These are phyloP conservation scores for Lamellibrachia satsuma DNA, from an alignment of 2,888 invertebrate species.

Conservation along the genomic window DNA sequence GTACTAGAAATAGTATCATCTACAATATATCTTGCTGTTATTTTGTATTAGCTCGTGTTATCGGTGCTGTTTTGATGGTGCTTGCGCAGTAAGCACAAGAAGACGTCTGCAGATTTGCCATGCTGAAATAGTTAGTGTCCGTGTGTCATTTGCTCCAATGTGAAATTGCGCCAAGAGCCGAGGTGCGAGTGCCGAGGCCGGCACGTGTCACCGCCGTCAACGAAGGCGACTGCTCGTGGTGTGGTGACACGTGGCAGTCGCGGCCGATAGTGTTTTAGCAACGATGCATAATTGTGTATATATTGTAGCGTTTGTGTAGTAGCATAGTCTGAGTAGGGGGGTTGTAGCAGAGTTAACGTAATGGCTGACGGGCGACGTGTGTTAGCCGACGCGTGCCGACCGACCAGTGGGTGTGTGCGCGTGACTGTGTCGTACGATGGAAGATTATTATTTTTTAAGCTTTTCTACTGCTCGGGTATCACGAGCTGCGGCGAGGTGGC, in stretches of 20 bases:
- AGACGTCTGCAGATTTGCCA: not conserved
- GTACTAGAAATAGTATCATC: not conserved
- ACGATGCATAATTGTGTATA: slow-evolving; percentile 17
- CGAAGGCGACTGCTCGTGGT: not conserved
- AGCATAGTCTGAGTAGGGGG: not conserved
- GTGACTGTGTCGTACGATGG: slow-evolving; percentile 2
- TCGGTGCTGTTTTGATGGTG: slow-evolving; percentile 17
- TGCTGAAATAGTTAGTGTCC: slow-evolving; percentile 10
- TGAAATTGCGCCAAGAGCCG: not conserved
- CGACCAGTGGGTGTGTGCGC: not conserved
- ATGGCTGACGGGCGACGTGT: not conserved
- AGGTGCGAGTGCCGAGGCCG: not conserved
- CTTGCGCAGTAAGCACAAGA: not conserved
- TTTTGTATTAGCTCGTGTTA: not conserved
- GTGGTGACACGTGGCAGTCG: not conserved
- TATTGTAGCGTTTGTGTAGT: slow-evolving; percentile 10
- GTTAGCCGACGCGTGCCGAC: not conserved
- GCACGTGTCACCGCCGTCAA: not conserved
- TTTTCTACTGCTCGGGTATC: not conserved
- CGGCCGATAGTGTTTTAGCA: not conserved
- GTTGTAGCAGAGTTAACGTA: not conserved
- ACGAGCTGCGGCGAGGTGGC: not conserved
- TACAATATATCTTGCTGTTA: not conserved
- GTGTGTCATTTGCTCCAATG: slow-evolving; percentile 13
- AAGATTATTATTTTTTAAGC: slow-evolving; percentile 17